These are phyloP conservation scores for Neelides folsomi DNA, from an alignment of 2,888 invertebrate species.

Conservation along the genomic window DNA sequence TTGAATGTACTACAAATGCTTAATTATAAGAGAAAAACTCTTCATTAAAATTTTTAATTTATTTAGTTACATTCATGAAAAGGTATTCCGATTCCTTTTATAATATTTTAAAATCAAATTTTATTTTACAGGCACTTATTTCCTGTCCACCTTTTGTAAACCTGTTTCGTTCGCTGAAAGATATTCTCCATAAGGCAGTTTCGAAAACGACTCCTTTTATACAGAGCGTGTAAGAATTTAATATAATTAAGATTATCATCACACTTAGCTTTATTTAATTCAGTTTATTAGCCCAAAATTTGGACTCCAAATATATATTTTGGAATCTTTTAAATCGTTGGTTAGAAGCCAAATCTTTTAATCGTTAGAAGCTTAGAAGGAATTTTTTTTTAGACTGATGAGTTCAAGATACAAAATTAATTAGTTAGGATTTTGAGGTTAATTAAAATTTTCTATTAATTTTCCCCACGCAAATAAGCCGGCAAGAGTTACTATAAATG, in stretches of 20 bases:
- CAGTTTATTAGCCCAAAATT: too few relatives aligned
- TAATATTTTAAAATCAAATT: background rate
- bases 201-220: constrained; percentile 58
- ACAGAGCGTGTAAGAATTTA: constrained; percentile 69
- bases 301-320: too few relatives aligned
- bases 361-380: too few relatives aligned
- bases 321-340: too few relatives aligned
- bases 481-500: background rate
- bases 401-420: too few relatives aligned
- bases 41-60: background rate
- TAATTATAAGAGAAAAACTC: background rate
- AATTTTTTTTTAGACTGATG: too few relatives aligned
- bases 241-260: too few relatives aligned
- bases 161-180: constrained; percentile 58
- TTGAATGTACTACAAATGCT: background rate
- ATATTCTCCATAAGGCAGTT: constrained; percentile 23
- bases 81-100: background rate
- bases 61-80: background rate
- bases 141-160: constrained; percentile 94
- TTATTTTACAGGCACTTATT: constrained; percentile 58
- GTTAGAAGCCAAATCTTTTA: too few relatives aligned
- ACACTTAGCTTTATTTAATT: too few relatives aligned
- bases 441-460: too few relatives aligned
- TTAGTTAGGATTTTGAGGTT: too few relatives aligned
- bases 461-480: background rate